Base-by-base conservation (phyloP, 2,797 vertebrate genomes). In the Cossypha polioptera region DNA sequence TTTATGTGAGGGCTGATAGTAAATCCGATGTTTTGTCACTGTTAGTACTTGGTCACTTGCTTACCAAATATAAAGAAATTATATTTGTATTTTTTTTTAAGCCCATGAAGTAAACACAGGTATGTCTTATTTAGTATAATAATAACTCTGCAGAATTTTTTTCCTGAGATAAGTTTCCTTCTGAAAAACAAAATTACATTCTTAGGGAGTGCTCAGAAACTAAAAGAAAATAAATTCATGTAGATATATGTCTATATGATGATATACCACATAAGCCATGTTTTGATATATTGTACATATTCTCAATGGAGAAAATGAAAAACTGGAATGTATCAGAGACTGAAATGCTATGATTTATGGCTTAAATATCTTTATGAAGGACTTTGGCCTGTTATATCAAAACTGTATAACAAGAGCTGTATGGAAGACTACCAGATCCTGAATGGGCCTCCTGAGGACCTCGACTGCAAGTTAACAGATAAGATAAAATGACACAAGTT, bases 381-480 rank as follows among this genome's bases (percentile, higher is more conserved):
- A 13, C 13, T 47, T 55, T 55, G 33, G 7, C 11, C 35, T 55
- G 2, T 33, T 47, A 38, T 4, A 38, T 5, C 15, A 72, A 18
- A 45, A 43, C 5, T 13, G 6, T 18, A 5, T 16, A 55, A 33
- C 40, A 54, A 83, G 10, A 73, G 15, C 25, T 33, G 5, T 20
- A 16, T 55, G 35, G 35, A 83, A 40, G 25, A 83, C 13, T 25
- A 55, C 8, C 7, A 12, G 16, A 29, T 11, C 9, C 35, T 55
- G 16, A 24, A 47, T 16, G 13, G 19, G 20, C 3, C 28, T 47
- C 42, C 48, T 62, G 15, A 62, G 22, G 29, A 11, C 13, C 13
- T 63, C 0, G 0, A 29, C 25, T 63, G 16, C 29, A 40, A 47
- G 10, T 40, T 7, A 38, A n/a, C 1, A 19, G 10, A 24, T 16